phyloP scores from a whole-genome alignment of 2,888 invertebrate species.

The Phengaris arion region DNA sequence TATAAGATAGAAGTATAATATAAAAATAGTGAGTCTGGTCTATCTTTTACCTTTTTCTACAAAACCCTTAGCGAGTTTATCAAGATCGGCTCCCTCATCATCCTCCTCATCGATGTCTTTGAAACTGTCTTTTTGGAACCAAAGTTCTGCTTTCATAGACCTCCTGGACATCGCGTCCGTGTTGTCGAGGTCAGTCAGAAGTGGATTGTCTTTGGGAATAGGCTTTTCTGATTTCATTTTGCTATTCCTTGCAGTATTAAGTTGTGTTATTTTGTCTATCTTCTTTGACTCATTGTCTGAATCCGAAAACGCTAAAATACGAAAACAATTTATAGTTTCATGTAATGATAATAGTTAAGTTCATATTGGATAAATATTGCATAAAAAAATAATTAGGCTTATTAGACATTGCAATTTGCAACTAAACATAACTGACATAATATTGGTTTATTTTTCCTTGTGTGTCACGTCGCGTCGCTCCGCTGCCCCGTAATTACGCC shows the following conservation, averaged over 20 bases:
- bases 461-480: too few species aligned
- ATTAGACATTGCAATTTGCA: too few species aligned
- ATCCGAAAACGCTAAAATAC: slow-evolving; percentile 81
- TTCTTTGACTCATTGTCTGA: slow-evolving; percentile 77
- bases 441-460: too few species aligned
- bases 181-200: slow-evolving; percentile 89
- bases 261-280: slow-evolving; percentile 62
- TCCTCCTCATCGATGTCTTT: slow-evolving; percentile 89
- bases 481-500: too few species aligned
- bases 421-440: too few species aligned
- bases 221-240: slow-evolving; percentile 48
- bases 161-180: slow-evolving; percentile 86
- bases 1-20: too few species aligned
- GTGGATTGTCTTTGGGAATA: slow-evolving; percentile 80
- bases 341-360: background rate
- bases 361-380: too few species aligned
- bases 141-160: slow-evolving; percentile 88
- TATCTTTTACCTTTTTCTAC: slow-evolving; percentile 82
- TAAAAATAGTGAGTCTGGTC: background rate
- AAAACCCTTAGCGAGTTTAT: slow-evolving; percentile 85
- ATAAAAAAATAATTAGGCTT: too few species aligned
- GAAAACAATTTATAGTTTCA: slow-evolving; percentile 24
- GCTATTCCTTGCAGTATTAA: slow-evolving; percentile 65
- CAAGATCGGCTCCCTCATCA: slow-evolving; percentile 93
- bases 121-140: slow-evolving; percentile 92